Conservation (phyloP, 2,888 invertebrate genomes). For the Caenorhabditis sulstoni region DNA sequence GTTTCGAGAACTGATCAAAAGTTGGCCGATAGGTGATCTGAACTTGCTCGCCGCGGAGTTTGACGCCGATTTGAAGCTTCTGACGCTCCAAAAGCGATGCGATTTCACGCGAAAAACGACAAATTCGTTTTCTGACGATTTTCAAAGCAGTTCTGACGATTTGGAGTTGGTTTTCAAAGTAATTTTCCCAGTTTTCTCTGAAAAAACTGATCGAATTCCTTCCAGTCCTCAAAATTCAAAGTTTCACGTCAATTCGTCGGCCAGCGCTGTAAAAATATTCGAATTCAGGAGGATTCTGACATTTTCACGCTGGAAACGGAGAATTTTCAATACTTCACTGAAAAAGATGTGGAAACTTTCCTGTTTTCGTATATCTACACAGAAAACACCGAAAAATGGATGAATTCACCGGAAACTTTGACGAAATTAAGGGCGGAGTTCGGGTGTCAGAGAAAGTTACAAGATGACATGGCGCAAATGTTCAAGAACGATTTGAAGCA, state of each 20-base stretch:
- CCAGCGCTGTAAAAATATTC: constrained; percentile 39
- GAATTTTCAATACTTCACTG: constrained; percentile 28
- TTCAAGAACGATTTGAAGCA: constrained; percentile 29
- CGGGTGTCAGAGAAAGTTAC: constrained; percentile 28
- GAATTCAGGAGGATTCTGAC: constrained; percentile 16
- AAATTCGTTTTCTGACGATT: constrained; percentile 4
- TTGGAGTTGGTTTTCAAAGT: constrained; percentile 16
- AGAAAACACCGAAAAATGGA: constrained; percentile 17
- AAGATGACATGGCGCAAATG: constrained; percentile 29
- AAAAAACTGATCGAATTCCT: too few relatives aligned
- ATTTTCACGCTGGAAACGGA: constrained; percentile 2
- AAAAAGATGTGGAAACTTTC: constrained; percentile 12
- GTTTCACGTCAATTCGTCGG: constrained; percentile 18
- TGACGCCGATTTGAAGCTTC: constrained; percentile 49
- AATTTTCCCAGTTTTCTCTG: too few relatives aligned
- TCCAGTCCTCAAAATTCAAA: neutral
- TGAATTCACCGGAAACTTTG: neutral
- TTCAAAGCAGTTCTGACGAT: constrained; percentile 9
- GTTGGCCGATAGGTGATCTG: constrained; percentile 61
- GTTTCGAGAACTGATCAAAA: constrained; percentile 60
- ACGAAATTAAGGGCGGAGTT: constrained; percentile 41
- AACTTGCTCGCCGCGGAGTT: constrained; percentile 52
- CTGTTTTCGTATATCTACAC: constrained; percentile 45
- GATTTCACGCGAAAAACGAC: constrained; percentile 36
- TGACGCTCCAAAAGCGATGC: constrained; percentile 40